Base-by-base conservation (phyloP, 1,140 invertebrate species). In the Holcopasites calliopsidis region DNA sequence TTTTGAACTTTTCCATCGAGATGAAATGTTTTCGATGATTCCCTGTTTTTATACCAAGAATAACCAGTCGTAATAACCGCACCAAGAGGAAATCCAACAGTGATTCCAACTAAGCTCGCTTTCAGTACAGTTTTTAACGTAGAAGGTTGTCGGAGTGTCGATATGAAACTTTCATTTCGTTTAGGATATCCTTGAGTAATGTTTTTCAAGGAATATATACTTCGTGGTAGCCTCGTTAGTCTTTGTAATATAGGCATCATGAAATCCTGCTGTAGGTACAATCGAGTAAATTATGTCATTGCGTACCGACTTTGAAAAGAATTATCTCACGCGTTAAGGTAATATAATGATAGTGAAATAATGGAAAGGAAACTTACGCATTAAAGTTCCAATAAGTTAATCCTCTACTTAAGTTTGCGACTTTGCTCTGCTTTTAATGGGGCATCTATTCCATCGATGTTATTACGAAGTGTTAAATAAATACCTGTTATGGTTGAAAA, bases 51-150 rank as follows among this genome's bases (percentile, higher is more conserved):
- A 58, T 91, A 86, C 40, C 91, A 89, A 1, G 92, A 88, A 90
- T 93, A 94, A 83, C 92, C 91, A 80, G 85, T 86, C 52, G 92
- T 93, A 3, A 89, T 83, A 2, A 90, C 73, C 3, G 91, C 90
- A 42, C 94, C 94, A 23, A 94, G 80, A n/a, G 88, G 88, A 3
- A 92, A 87, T 23, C 94, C 93, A 18, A 94, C 42, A 42, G 91
- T 90, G 31, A 92, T 77, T 77, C 93, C 93, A 0, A 93, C 86
- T 28, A 90, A 86, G 38, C 87, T 79, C 75, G 64, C 84, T 18
- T 55, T 74, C 0, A 66, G 18, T 55, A 66, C 7, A 44, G 83
- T 82, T 54, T 86, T 88, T 26, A 79, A 79, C 18, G 84, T 79
- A 26, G 83, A 68, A 21, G 88, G 72, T 50, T 86, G 77, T 21